Conservation (phyloP, 2,113 vertebrate species). For the Rhabdornis inornatus region DNA sequence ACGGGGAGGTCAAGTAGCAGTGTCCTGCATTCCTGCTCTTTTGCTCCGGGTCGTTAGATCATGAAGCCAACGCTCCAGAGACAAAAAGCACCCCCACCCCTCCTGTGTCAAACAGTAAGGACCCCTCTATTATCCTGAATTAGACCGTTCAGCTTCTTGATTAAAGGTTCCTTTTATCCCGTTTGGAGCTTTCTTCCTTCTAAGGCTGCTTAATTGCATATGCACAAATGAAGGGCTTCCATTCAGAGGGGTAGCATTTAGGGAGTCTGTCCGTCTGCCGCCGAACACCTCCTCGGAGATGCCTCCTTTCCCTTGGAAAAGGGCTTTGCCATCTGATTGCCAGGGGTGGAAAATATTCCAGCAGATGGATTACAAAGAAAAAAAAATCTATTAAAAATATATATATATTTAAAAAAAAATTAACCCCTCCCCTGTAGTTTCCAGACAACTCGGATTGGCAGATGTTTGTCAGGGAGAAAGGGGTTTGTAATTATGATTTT, state of each 20-base stretch:
- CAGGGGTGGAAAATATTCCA: constrained; percentile 6
- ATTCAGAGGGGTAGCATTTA: constrained; percentile 81
- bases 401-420: neutral
- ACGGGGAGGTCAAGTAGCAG: constrained; percentile 53
- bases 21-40: constrained; percentile 40
- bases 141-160: constrained; percentile 71
- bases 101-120: constrained; percentile 64
- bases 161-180: constrained; percentile 68
- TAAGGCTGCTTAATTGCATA: constrained; percentile 78
- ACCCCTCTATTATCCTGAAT: constrained; percentile 73
- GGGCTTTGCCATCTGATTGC: neutral
- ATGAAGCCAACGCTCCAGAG: constrained; percentile 42
- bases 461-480: neutral
- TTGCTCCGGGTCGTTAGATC: constrained; percentile 45
- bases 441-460: neutral
- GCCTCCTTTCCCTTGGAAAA: neutral
- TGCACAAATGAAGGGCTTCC: constrained; percentile 79
- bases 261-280: constrained; percentile 82
- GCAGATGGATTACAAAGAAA: neutral
- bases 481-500: neutral
- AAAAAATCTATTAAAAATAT: neutral
- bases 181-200: constrained; percentile 69
- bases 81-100: constrained; percentile 58
- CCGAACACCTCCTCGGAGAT: constrained; percentile 53
- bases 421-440: neutral